These are phyloP conservation scores for Pantherophis vulpinus DNA, from an alignment of 2,797 vertebrate genomes.

Conservation along the genomic window DNA sequence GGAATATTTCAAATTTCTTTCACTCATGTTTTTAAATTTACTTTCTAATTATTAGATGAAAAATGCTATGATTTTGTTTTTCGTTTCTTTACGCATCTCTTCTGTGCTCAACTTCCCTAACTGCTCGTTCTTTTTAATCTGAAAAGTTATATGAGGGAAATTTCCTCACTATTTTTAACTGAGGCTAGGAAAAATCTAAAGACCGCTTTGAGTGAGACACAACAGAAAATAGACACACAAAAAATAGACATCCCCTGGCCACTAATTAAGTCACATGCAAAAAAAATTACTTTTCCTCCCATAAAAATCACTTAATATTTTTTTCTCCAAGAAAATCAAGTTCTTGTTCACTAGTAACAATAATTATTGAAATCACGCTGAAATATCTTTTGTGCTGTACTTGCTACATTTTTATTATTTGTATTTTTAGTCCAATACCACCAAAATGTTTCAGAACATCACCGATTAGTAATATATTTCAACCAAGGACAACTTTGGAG, in stretches of 20 bases:
- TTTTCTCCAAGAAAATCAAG: background rate
- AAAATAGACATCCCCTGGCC: background rate
- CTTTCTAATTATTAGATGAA: background rate
- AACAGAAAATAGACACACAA: background rate
- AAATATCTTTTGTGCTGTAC: background rate
- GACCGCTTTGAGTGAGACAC: background rate
- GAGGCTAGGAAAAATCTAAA: background rate
- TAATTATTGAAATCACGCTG: background rate
- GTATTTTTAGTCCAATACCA: background rate
- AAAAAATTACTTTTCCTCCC: background rate
- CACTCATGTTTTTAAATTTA: background rate
- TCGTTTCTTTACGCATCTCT: background rate
- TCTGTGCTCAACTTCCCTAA: background rate
- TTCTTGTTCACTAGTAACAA: background rate
- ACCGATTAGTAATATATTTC: background rate
- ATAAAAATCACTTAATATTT: background rate
- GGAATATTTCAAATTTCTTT: background rate
- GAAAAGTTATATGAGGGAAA: background rate
- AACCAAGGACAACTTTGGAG: background rate
- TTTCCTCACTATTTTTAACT: background rate
- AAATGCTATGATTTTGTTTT: background rate
- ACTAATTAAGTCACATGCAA: background rate
- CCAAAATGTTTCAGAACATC: background rate
- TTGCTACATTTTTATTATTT: background rate
- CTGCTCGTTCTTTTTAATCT: background rate